Conservation (phyloP, 2,113 vertebrate species). For the Oncorhynchus nerka region DNA sequence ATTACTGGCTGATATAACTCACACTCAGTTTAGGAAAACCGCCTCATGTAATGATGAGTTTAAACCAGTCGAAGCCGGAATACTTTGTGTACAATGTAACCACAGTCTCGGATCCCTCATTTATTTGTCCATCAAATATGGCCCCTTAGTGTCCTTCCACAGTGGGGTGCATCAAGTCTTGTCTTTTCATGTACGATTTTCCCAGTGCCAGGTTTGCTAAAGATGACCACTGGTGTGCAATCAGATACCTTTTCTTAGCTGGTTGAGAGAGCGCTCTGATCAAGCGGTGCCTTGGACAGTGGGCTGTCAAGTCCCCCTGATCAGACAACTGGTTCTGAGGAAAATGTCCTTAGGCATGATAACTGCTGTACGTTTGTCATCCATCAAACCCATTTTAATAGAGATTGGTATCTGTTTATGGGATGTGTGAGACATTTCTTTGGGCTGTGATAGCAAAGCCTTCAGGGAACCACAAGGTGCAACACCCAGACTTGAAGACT, state of each 20-base stretch:
- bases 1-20: not conserved
- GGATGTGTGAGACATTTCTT: constrained; percentile 23
- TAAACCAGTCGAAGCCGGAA: not conserved
- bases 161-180: not conserved
- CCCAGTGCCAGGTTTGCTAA: not conserved
- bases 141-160: not conserved
- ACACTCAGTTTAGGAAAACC: not conserved
- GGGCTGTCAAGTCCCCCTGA: not conserved
- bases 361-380: constrained; percentile 40
- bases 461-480: constrained; percentile 10
- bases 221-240: constrained; percentile 1
- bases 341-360: constrained; percentile 20
- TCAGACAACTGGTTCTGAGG: not conserved
- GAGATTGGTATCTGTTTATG: constrained; percentile 53
- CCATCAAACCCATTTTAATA: constrained; percentile 43
- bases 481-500: not conserved
- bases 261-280: not conserved
- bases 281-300: not conserved
- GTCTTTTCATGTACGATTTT: not conserved
- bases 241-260: not conserved
- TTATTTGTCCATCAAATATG: not conserved
- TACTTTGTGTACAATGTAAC: not conserved
- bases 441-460: constrained; percentile 32
- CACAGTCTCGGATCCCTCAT: not conserved
- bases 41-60: not conserved